Percentiles rank a stretch among this genome's conserved stretches.
Conservation (phyloP, 2,113 vertebrate genomes). For the Cavia aperea region DNA sequence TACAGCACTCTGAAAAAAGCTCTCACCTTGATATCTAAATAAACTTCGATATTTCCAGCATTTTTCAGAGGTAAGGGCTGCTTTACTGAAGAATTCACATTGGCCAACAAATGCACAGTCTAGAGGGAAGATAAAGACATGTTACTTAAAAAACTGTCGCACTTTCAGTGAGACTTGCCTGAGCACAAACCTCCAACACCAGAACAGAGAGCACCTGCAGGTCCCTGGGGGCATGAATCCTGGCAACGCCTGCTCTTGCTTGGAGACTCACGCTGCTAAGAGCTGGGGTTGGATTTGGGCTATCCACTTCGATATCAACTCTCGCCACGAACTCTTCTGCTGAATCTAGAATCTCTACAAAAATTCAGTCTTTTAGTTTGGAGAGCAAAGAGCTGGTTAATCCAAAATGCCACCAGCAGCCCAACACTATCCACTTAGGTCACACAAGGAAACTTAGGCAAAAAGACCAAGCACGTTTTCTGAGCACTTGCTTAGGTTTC, state of each 20-base stretch:
- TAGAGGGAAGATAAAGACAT: constrained; percentile 61
- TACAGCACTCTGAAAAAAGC: background rate
- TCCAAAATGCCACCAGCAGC: background rate
- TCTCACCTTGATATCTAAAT: constrained; percentile 87
- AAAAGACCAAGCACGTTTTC: background rate
- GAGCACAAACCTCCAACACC: background rate
- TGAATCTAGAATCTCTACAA: constrained; percentile 80
- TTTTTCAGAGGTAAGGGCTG: constrained; percentile 91
- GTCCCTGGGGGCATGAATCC: constrained; percentile 89
- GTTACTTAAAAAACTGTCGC: background rate
- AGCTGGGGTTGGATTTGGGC: constrained; percentile 84
- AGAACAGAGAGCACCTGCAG: constrained; percentile 82
- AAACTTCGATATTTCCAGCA: constrained; percentile 91
- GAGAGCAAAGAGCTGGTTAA: constrained; percentile 13
- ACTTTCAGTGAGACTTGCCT: background rate
- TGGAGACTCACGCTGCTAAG: constrained; percentile 85
- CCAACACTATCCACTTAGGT: background rate
- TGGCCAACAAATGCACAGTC: constrained; percentile 82
- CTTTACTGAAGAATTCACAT: constrained; percentile 78
- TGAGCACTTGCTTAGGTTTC: background rate
- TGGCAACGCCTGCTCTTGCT: constrained; percentile 87
- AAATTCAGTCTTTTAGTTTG: constrained; percentile 52
- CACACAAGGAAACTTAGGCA: background rate
- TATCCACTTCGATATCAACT: constrained; percentile 92
- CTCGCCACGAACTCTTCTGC: constrained; percentile 88